Base-by-base conservation (phyloP, 2,797 vertebrate species). In the Paratrypauchen microcephalus region DNA sequence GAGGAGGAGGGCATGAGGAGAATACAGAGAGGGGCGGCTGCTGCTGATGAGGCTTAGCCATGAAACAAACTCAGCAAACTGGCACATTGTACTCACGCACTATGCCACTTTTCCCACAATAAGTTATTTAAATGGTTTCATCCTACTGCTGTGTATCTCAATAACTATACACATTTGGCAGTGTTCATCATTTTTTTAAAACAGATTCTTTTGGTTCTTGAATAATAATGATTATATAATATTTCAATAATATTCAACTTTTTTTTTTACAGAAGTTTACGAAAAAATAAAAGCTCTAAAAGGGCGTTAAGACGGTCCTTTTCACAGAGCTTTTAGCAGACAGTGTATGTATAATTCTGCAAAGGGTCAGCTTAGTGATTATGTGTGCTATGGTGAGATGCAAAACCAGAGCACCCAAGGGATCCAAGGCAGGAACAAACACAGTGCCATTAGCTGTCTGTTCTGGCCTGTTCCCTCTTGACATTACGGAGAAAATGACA, bases 401-500 rank as follows among this genome's bases (percentile, higher is more conserved):
- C 21, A 16, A 48, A 70, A 57, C 57, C 3, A 21, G 66, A 71
- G 72, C 69, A 56, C 67, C 79, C 32, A 8, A 26, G 65, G 75
- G 71, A 78, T 72, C 71, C 0, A 8, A 41, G 60, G 5, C 15
- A 76, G 78, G 73, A 64, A 78, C 77, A 75, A 80, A 82, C 13
- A 75, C 61, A 9, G 77, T 39, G 83, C 81, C 87, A 88, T 91
- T 87, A 89, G 83, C 85, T 61, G 69, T 78, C 83, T 76, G 76
- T 74, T 86, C 84, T 77, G 83, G 89, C 87, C 84, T 66, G 81
- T 80, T 85, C 82, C 82, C 82, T 79, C 88, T 90, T 91, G 86
- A 91, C 88, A 91, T 89, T 89, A 91, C 86, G 76, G 75, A 83
- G 89, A 86, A 92, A 89, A 91, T 91, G 82, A 89, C 86, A 88